Percentiles rank a stretch among this genome's conserved stretches.
These are phyloP conservation scores for Troglohyphantes excavatus DNA, from an alignment of 2,888 invertebrate species.

Conservation along the genomic window DNA sequence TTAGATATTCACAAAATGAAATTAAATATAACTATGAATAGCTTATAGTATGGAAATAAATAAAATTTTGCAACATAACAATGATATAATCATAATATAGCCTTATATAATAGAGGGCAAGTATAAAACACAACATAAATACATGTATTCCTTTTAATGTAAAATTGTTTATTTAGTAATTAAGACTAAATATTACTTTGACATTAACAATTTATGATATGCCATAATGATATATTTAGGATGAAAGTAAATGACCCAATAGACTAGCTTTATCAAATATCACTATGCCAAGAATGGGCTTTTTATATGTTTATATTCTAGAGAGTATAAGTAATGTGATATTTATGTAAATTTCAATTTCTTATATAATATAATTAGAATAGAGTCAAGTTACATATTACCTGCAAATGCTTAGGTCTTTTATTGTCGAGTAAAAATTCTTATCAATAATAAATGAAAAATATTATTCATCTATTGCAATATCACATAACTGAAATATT, in stretches of 20 bases:
- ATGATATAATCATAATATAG: too few relatives aligned
- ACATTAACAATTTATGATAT: too few relatives aligned
- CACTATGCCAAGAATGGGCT: not conserved
- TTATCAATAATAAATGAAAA: not conserved
- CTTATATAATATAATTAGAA: not conserved
- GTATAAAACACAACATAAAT: too few relatives aligned
- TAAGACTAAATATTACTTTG: too few relatives aligned
- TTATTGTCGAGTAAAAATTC: not conserved
- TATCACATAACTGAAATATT: slow-evolving; percentile 1
- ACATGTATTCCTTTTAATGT: too few relatives aligned
- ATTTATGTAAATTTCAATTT: not conserved
- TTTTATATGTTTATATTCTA: not conserved
- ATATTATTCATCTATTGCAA: not conserved
- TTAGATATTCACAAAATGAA: too few relatives aligned
- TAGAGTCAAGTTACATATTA: not conserved
- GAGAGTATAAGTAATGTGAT: not conserved
- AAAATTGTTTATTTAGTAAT: too few relatives aligned
- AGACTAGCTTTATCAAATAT: not conserved
- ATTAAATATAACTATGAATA: too few relatives aligned
- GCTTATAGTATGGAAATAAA: too few relatives aligned
- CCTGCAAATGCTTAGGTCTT: not conserved
- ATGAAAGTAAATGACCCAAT: not conserved
- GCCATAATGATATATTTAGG: not conserved
- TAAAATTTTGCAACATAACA: too few relatives aligned
- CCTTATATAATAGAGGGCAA: too few relatives aligned